Evolutionary conservation across 2,888 invertebrate species (phyloP), one percentile per base, ranked within the genome.

Genomic region (Acrobasis consociella): DNA sequence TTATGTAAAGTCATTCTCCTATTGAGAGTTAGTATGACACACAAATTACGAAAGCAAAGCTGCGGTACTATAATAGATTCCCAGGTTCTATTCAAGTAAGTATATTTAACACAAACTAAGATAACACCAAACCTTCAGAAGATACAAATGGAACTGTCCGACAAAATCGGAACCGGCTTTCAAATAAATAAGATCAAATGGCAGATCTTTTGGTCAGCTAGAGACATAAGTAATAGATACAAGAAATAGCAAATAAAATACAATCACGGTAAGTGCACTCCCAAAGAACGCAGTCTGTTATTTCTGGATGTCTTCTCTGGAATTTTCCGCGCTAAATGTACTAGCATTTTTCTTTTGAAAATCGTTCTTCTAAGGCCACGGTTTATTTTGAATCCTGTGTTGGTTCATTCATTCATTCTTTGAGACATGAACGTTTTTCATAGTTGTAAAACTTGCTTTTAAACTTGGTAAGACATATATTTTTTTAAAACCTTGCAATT

Each of bases 241-340:
- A 75, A 72, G 72, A 74, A 71, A 72, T 65, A 67, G 73, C 72
- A 75, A 77, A 76, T 77, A 74, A 74, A 78, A 74, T 75, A 81
- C 81, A 84, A 84, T 84, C 83, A 80, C 66, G 52, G 75, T 78
- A 76, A 85, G 84, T 83, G 84, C 83, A 80, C 78, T 79, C 74
- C 73, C 74, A 69, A 74, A 75, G 72, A 69, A 66, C 67, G 71
- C 71, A 74, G 74, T 74, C 61, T 70, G 74, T 72, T 80, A 79
- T 80, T 73, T 78, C 70, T 74, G 73, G 70, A 76, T 72, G 69
- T 77, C 73, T 72, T 64, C 65, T 66, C 68, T 69, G 63, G 68
- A 73, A 74, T 67, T 69, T 72, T 65, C 67, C 63, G 64, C 62
- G 66, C 51, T 69, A 70, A 72, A 76, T 76, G 70, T 70, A 71